These are phyloP conservation scores for Meghimatium bilineatum DNA, from an alignment of 2,888 invertebrate species.

Conservation along the genomic window DNA sequence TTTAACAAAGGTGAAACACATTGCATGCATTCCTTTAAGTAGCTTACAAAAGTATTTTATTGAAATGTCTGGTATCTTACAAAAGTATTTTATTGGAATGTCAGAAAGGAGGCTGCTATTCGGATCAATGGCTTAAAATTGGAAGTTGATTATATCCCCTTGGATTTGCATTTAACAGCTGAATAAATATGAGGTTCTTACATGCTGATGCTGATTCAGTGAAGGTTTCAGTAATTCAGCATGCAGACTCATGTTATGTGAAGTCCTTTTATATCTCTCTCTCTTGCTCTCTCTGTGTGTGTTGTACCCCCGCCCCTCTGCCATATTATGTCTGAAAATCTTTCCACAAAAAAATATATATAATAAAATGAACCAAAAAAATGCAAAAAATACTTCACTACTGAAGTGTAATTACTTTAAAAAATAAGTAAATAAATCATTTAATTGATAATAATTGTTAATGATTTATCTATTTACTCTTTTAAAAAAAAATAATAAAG, in stretches of 20 bases:
- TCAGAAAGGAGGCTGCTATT: no score
- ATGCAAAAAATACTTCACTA: not conserved
- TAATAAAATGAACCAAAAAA: not conserved
- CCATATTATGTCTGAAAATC: slow-evolving; percentile 9
- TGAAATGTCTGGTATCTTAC: no score
- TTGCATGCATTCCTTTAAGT: no score
- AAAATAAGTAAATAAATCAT: not conserved
- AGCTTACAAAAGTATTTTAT: no score
- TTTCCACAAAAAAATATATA: not conserved
- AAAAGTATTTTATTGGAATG: no score
- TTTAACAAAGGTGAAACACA: no score
- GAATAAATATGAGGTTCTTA: not conserved
- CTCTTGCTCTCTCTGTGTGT: no score
- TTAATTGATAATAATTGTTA: not conserved
- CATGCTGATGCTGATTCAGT: no score
- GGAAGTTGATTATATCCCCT: no score
- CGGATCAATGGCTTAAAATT: no score
- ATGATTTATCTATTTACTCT: not conserved
- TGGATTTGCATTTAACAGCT: no score
- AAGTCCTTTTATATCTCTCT: not conserved
- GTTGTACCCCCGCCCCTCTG: slow-evolving; percentile 4
- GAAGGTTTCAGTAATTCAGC: not conserved
- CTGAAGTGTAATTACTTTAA: not conserved
- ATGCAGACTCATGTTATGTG: not conserved
- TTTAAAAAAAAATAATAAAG: not conserved